phyloP scores from a whole-genome alignment of 2,113 vertebrate genomes.

The Paradisaea rubra region DNA sequence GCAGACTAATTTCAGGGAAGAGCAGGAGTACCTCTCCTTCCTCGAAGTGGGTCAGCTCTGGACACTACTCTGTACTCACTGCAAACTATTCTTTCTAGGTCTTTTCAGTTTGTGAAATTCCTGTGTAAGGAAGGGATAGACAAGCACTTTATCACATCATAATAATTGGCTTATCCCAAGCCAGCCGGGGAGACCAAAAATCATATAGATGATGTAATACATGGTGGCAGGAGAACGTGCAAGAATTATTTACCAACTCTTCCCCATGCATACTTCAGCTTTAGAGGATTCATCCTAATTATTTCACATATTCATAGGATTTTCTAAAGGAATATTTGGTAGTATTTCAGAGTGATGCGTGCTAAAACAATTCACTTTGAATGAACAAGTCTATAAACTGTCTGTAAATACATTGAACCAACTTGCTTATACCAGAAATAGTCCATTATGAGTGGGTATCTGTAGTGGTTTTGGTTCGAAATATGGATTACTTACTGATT shows the following conservation, averaged over 20 bases:
- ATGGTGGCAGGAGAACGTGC: neutral
- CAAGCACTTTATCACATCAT: neutral
- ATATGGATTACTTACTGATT: no score
- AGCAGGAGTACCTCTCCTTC: neutral
- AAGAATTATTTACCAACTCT: neutral
- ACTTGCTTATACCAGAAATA: neutral
- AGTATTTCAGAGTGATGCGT: neutral
- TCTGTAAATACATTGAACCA: neutral
- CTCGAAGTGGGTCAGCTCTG: fast-evolving
- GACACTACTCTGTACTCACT: no score
- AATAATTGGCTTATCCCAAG: neutral
- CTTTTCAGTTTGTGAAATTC: neutral
- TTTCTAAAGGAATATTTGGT: neutral
- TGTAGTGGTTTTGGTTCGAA: no score
- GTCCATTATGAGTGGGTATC: neutral
- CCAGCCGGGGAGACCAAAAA: neutral
- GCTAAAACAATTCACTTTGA: neutral
- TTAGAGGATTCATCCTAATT: neutral
- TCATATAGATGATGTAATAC: neutral
- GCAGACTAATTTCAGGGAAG: neutral
- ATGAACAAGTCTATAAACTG: neutral
- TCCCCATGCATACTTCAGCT: neutral
- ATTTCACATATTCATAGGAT: neutral
- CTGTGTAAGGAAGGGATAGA: neutral
- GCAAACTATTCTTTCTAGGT: neutral